Percentiles rank a stretch among this genome's conserved stretches.
Evolutionary conservation across 1,140 invertebrate species (phyloP).

Genomic region (Drosophila truncata): DNA sequence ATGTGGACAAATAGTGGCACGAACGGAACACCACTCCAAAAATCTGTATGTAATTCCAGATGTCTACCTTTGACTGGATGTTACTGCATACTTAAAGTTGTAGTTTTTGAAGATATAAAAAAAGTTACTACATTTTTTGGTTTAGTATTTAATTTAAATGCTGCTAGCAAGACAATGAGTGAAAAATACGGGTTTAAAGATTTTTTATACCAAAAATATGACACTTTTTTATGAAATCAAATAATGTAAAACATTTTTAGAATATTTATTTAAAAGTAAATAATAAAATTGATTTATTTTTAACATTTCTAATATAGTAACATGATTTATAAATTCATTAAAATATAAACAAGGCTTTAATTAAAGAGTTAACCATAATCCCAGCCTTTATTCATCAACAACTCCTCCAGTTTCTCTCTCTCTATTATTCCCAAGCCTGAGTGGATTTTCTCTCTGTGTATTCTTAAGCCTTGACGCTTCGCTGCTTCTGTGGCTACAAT

Average conservation of each 20-base stretch:
- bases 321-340: fast-evolving
- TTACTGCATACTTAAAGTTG: conserved; percentile 7
- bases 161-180: neutral
- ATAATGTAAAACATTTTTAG: neutral
- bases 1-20: conserved; percentile 54
- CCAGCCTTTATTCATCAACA: neutral
- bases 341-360: neutral
- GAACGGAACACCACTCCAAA: conserved; percentile 16
- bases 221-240: neutral
- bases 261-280: neutral
- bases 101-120: neutral
- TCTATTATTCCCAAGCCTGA: neutral
- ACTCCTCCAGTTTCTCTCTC: neutral
- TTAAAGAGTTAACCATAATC: neutral
- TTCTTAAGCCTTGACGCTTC: conserved; percentile 74
- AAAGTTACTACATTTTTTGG: neutral
- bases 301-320: neutral
- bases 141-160: neutral
- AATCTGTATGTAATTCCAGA: conserved; percentile 26
- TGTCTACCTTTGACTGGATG: neutral
- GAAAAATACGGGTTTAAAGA: neutral
- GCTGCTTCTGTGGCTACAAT: conserved; percentile 36
- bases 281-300: neutral
- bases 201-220: neutral
- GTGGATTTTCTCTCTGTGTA: neutral